A percentile compares a stretch with the other conserved stretches of the same genome.
phyloP scores from a whole-genome alignment of 2,797 vertebrate species.

The Bucorvus abyssinicus region DNA sequence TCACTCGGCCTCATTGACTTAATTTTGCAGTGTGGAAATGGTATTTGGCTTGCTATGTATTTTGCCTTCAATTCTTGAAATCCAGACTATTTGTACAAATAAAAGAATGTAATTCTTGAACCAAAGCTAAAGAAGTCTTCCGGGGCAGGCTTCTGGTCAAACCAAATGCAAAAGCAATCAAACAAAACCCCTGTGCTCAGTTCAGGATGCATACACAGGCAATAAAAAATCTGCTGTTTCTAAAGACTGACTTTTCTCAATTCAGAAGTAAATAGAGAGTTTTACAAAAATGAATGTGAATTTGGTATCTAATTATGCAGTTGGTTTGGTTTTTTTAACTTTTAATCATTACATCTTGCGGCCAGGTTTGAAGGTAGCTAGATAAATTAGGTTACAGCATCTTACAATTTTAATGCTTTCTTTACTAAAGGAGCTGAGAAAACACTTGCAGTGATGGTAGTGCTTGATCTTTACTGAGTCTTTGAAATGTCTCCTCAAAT shows the following conservation, averaged over 20 bases:
- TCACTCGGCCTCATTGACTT: not conserved
- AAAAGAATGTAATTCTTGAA: not conserved
- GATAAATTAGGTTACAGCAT: not conserved
- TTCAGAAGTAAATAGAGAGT: not conserved
- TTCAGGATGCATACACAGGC: not conserved
- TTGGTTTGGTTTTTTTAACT: not conserved
- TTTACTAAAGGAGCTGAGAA: not conserved
- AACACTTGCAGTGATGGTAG: not conserved
- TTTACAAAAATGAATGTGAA: not conserved
- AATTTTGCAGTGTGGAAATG: not conserved
- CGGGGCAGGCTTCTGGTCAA: not conserved
- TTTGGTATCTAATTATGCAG: not conserved
- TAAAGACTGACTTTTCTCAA: not conserved
- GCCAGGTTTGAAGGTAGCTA: not conserved
- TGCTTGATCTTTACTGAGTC: slow-evolving; percentile 1
- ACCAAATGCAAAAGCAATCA: not conserved
- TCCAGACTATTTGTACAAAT: not conserved
- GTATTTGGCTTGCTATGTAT: not conserved
- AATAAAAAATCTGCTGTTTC: not conserved
- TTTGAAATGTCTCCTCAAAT: slow-evolving; percentile 3
- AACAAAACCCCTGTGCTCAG: not conserved
- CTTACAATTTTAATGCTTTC: not conserved
- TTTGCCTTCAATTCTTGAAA: not conserved
- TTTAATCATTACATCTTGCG: not conserved
- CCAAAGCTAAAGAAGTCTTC: not conserved